Percentiles rank a stretch among this genome's conserved stretches.
Evolutionary conservation across 2,113 vertebrate species (phyloP).

Genomic region (Prunella himalayana): DNA sequence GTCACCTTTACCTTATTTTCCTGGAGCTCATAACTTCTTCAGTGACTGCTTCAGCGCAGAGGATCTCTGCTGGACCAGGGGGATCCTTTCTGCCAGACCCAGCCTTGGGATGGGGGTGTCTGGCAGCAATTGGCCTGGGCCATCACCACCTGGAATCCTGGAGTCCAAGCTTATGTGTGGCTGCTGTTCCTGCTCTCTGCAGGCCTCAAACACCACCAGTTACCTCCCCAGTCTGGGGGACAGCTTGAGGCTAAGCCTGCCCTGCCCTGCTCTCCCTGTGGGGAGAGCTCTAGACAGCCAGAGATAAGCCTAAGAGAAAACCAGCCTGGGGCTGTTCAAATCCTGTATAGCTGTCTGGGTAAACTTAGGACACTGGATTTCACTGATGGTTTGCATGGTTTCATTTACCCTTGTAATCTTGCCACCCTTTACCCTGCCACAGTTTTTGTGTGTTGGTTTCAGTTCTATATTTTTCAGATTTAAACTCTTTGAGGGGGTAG

Average conservation of each 20-base stretch:
- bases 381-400: neutral
- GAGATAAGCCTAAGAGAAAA: neutral
- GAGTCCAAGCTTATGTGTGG: neutral
- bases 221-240: neutral
- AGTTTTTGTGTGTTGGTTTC: neutral
- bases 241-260: neutral
- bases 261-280: neutral
- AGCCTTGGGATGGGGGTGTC: fast-evolving
- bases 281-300: neutral
- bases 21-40: neutral
- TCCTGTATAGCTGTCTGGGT: neutral
- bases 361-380: neutral
- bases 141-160: neutral
- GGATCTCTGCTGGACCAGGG: neutral
- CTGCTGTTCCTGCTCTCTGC: neutral
- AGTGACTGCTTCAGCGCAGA: neutral
- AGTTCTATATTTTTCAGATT: neutral
- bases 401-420: neutral
- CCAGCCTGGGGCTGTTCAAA: neutral
- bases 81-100: neutral
- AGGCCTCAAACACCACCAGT: neutral
- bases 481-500: neutral
- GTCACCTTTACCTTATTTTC: neutral
- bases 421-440: neutral
- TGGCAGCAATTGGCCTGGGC: neutral